These are phyloP conservation scores for Cheilosia variabilis DNA, from an alignment of 2,888 invertebrate species.

Conservation along the genomic window DNA sequence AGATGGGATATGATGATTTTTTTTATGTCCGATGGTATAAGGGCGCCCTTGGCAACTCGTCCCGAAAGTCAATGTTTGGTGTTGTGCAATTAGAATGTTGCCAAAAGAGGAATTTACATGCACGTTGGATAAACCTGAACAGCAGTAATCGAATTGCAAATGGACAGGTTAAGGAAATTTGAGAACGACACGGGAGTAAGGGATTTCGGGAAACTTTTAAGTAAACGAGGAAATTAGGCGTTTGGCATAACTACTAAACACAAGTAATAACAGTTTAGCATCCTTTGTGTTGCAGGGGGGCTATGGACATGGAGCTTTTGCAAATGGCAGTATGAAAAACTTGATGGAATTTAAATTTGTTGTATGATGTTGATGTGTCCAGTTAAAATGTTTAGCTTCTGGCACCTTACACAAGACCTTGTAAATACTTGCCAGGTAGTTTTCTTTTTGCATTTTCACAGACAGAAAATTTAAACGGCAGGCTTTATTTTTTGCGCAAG, in stretches of 20 bases:
- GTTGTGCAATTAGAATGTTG: constrained; percentile 47
- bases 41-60: constrained; percentile 29
- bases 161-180: constrained; percentile 17
- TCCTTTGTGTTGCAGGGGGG: neutral
- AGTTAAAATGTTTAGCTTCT: no score
- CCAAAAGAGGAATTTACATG: constrained; percentile 34
- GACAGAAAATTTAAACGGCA: no score
- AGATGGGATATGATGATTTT: neutral
- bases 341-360: no score
- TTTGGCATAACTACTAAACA: neutral
- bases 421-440: no score
- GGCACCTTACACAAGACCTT: no score
- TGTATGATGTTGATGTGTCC: no score
- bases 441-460: no score
- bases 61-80: constrained; percentile 36
- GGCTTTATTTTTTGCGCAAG: no score
- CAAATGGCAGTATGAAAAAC: no score
- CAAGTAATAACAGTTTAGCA: neutral
- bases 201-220: constrained; percentile 7
- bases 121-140: constrained; percentile 16
- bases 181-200: neutral
- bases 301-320: no score
- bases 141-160: constrained; percentile 41
- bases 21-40: constrained; percentile 13
- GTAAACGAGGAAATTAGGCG: neutral